Percentiles rank a stretch among this genome's conserved stretches.
phyloP scores from a whole-genome alignment of 92 coral and sea anemone species.

The Pocillopora grandis region DNA sequence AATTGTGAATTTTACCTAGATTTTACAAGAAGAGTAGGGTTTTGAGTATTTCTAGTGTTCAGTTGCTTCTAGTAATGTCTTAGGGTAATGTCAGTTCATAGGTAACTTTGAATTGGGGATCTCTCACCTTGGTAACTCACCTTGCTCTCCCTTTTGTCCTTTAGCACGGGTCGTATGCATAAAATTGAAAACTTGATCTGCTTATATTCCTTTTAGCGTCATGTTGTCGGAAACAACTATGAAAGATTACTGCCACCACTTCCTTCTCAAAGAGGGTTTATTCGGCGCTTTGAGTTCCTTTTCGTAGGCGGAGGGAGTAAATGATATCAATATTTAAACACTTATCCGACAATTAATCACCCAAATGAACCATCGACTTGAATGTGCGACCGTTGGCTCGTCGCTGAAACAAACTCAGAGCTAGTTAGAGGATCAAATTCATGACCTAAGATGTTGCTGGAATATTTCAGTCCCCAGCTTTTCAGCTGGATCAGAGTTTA shows the following conservation, averaged over 20 bases:
- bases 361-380: not conserved
- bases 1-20: too few species aligned
- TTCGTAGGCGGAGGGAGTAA: constrained; percentile 15
- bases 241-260: constrained; percentile 19
- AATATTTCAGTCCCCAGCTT: too few species aligned
- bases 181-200: not conserved
- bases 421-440: too few species aligned
- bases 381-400: not conserved
- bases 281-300: constrained; percentile 17
- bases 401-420: too few species aligned
- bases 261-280: constrained; percentile 9
- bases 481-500: too few species aligned
- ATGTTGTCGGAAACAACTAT: constrained; percentile 18
- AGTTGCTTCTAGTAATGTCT: too few species aligned
- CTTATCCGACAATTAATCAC: constrained; percentile 22
- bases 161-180: not conserved
- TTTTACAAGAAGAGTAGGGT: too few species aligned
- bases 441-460: too few species aligned
- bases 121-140: too few species aligned
- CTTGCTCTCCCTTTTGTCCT: not conserved
- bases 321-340: not conserved
- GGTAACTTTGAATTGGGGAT: too few species aligned
- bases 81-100: too few species aligned
- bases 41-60: too few species aligned
- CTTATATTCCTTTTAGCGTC: constrained; percentile 6